phyloP scores from a whole-genome alignment of 1,140 invertebrate species.

The Pristionchus pacificus region DNA sequence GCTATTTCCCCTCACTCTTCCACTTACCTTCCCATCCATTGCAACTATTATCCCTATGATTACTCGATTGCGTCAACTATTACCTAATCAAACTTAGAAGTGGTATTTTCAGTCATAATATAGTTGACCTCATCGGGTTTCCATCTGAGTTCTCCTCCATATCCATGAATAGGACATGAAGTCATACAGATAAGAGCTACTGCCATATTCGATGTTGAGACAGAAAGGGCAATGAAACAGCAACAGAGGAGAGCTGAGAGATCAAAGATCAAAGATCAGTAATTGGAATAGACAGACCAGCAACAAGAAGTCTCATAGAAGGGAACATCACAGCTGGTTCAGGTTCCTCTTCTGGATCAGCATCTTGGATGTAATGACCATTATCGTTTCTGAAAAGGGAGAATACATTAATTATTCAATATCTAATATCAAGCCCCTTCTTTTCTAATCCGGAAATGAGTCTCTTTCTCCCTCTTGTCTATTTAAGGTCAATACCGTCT shows the following conservation, averaged over 20 bases:
- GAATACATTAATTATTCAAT: constrained; percentile 10
- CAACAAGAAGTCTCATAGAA: constrained; percentile 51
- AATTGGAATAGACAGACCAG: constrained; percentile 19
- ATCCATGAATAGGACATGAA: constrained; percentile 52
- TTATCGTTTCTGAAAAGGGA: constrained; percentile 9
- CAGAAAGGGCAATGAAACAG: constrained; percentile 55
- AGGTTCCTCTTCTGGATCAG: constrained; percentile 25
- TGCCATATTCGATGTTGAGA: constrained; percentile 53
- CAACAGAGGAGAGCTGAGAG: constrained; percentile 41
- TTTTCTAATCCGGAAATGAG: constrained; percentile 1
- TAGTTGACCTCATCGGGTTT: constrained; percentile 40
- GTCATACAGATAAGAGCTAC: constrained; percentile 57
- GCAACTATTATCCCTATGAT: constrained; percentile 11
- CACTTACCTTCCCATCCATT: constrained; percentile 9
- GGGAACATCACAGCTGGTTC: constrained; percentile 42
- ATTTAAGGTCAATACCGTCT: neutral
- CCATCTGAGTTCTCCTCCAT: constrained; percentile 51
- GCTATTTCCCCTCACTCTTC: too few relatives aligned
- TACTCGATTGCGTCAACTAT: constrained; percentile 6
- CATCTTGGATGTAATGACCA: neutral
- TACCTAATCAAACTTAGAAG: neutral
- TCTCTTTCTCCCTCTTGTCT: neutral
- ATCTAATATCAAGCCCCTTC: neutral
- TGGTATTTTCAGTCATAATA: neutral
- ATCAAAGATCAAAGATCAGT: neutral